Evolutionary conservation across 2,797 vertebrate genomes (phyloP), one percentile per base, ranked within the genome.

Genomic region (Distichodus sexfasciatus): DNA sequence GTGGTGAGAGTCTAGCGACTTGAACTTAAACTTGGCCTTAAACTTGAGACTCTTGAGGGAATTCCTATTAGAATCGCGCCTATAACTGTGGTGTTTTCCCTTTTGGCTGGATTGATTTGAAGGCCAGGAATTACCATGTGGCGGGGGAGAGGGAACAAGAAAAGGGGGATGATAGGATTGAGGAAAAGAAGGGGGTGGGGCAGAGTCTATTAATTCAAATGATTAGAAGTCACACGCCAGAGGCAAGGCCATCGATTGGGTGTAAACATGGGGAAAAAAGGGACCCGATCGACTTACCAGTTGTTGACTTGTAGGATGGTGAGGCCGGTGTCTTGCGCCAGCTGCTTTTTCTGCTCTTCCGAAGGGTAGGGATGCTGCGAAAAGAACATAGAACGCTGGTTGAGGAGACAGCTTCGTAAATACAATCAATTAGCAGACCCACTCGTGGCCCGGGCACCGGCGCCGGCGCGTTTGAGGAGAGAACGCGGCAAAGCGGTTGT

Each of bases 321-420:
- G 87, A 99, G 95, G 81, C 97, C 97, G 9, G 96, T 99, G 88
- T 99, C 97, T 91, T 99, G 97, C 83, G 97, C 97, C 93, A 99
- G 91, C 90, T 99, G 97, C 84, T 99, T 99, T 93, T 99, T 99
- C 95, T 99, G 97, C 90, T 99, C 97, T 93, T 99, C 97, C 89
- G 97, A 99, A 67, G 97, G 96, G 88, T 99, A 99, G 54, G 97
- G 97, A 83, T 99, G 97, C 97, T 99, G 85, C 24, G 86, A 85
- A 78, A 89, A 54, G 76, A 24, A 90, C 90, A 76, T 88, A 59
- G 87, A 77, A 73, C 87, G 83, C 87, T 62, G 87, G 80, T 81
- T 79, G 78, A 28, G 65, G 3, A 74, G 26, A 81, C 70, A 73
- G 79, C 79, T 61, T 59, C 54, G 58, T 53, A 81, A 54, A 82